These are phyloP conservation scores for Dallia pectoralis DNA, from an alignment of 2,797 vertebrate genomes.

Conservation along the genomic window DNA sequence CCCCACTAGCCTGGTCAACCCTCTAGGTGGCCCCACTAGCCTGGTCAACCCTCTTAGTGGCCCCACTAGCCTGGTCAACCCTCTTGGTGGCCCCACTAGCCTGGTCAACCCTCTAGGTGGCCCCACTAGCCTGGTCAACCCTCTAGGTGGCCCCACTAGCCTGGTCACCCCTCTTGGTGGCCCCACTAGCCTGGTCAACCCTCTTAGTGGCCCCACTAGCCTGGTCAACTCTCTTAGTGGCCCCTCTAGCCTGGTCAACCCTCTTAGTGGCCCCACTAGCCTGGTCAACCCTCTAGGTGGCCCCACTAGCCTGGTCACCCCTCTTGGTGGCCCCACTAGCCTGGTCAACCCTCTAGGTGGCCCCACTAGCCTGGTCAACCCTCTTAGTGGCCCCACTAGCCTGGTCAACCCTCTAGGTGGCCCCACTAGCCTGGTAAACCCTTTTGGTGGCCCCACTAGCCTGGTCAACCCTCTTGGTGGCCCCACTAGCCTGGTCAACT, in stretches of 20 bases:
- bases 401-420: not conserved
- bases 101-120: not conserved
- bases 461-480: not conserved
- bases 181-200: not conserved
- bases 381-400: not conserved
- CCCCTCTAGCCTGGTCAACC: not conserved
- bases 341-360: too few species aligned
- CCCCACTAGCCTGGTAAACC: too few species aligned
- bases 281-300: not conserved
- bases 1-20: too few species aligned
- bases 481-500: not conserved
- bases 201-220: not conserved
- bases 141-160: not conserved
- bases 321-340: not conserved
- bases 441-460: too few species aligned
- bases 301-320: not conserved
- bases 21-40: too few species aligned
- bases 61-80: not conserved
- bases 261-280: not conserved
- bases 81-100: not conserved
- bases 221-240: not conserved
- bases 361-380: not conserved
- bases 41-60: not conserved
- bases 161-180: too few species aligned
- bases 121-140: not conserved